Conservation (phyloP, 2,797 vertebrate genomes). For the Chaetodon trifasciatus region DNA sequence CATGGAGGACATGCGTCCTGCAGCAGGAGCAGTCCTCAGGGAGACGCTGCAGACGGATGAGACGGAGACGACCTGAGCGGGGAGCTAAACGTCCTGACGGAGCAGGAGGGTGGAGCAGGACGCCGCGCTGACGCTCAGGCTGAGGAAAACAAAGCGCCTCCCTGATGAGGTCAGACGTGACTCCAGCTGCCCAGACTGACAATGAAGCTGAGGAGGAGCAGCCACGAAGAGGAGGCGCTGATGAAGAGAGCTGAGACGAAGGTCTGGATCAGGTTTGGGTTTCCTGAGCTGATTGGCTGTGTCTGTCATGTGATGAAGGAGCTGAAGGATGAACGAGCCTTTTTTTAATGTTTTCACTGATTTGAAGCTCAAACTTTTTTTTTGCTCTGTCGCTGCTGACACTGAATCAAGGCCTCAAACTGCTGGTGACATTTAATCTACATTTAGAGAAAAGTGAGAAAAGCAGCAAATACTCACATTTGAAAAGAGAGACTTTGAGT, state of each 20-base stretch:
- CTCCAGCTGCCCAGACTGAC: conserved; percentile 17
- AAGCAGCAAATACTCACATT: too few species aligned
- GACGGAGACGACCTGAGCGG: conserved; percentile 33
- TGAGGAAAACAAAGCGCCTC: conserved; percentile 41
- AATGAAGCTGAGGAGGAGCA: not conserved
- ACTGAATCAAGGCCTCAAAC: too few species aligned
- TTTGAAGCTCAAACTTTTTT: too few species aligned
- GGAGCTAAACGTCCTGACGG: conserved; percentile 37
- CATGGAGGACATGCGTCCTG: conserved; percentile 40
- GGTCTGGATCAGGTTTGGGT: not conserved
- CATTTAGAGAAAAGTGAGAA: too few species aligned
- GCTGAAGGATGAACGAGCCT: too few species aligned
- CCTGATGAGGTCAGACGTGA: conserved; percentile 41
- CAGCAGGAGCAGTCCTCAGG: conserved; percentile 18
- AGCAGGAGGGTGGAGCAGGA: conserved; percentile 18
- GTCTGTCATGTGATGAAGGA: not conserved
- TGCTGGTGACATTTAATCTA: too few species aligned
- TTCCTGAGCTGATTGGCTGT: conserved; percentile 14
- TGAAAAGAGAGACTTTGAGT: too few species aligned
- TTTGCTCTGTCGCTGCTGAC: too few species aligned
- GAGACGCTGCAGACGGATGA: conserved; percentile 17
- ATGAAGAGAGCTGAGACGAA: not conserved
- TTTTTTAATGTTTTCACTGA: not conserved
- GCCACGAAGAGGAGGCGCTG: not conserved
- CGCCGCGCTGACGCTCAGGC: not conserved